Percentiles rank a stretch among this genome's conserved stretches.
phyloP scores from a whole-genome alignment of 1,140 invertebrate genomes.

The Apis cerana region DNA sequence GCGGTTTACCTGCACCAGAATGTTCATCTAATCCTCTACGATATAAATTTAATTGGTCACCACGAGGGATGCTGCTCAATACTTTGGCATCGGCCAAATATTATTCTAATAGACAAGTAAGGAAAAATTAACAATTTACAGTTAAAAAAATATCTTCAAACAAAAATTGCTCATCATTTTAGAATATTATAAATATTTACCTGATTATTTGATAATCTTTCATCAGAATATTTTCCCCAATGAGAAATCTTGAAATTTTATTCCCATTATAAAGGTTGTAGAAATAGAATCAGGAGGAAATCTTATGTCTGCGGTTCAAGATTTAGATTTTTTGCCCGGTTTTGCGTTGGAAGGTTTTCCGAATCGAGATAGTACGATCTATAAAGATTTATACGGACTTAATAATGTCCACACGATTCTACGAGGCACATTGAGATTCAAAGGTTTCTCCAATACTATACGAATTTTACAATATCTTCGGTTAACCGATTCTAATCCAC shows the following conservation, averaged over 20 bases:
- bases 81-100: constrained; percentile 94
- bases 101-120: constrained; percentile 90
- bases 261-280: constrained; percentile 84
- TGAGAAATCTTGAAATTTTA: neutral
- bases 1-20: constrained; percentile 97
- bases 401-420: constrained; percentile 93
- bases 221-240: too few relatives aligned
- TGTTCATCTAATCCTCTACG: constrained; percentile 95
- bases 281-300: constrained; percentile 95
- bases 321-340: constrained; percentile 95
- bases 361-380: constrained; percentile 97
- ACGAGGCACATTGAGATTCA: constrained; percentile 95
- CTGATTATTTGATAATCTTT: too few relatives aligned
- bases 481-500: constrained; percentile 91
- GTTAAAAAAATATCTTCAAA: neutral
- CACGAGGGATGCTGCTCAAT: constrained; percentile 94
- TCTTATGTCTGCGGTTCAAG: constrained; percentile 89
- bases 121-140: neutral
- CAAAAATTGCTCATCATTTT: neutral
- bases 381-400: constrained; percentile 93
- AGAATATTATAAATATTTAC: too few relatives aligned
- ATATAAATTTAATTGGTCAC: constrained; percentile 99
- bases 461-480: constrained; percentile 93
- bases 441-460: constrained; percentile 94
- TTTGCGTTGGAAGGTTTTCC: constrained; percentile 98